Conservation (phyloP, 2,113 vertebrate species). For the Malurus elegans region DNA sequence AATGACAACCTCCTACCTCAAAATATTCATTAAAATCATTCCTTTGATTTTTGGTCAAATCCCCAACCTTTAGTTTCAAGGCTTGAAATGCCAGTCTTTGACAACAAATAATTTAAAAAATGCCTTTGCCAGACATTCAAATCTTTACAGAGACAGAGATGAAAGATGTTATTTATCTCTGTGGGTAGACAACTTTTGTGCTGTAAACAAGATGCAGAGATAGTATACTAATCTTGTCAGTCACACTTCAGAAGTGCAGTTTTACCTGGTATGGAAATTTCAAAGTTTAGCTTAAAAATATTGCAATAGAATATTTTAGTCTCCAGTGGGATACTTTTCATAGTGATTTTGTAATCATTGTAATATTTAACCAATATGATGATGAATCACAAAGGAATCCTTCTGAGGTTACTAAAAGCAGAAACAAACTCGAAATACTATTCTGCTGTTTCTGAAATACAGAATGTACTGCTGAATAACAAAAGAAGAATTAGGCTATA, state of each 20-base stretch:
- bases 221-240: background rate
- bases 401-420: background rate
- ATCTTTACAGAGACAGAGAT: background rate
- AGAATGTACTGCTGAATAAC: background rate
- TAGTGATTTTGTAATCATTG: background rate
- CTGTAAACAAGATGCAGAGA: background rate
- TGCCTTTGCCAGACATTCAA: background rate
- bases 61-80: background rate
- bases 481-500: background rate
- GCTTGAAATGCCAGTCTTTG: background rate
- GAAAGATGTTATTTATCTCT: background rate
- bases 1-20: background rate
- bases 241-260: background rate
- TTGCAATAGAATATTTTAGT: background rate
- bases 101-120: background rate
- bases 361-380: background rate
- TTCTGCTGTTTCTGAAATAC: background rate
- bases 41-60: background rate
- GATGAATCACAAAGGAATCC: background rate
- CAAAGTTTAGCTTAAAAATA: background rate
- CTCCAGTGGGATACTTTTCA: background rate
- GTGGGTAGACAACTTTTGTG: background rate
- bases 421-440: background rate
- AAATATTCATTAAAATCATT: background rate
- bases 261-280: background rate